Percentiles rank a stretch among this genome's conserved stretches.
phyloP scores from a whole-genome alignment of 35 echinoderm and acorn worm species.

The Chiridota heheva region DNA sequence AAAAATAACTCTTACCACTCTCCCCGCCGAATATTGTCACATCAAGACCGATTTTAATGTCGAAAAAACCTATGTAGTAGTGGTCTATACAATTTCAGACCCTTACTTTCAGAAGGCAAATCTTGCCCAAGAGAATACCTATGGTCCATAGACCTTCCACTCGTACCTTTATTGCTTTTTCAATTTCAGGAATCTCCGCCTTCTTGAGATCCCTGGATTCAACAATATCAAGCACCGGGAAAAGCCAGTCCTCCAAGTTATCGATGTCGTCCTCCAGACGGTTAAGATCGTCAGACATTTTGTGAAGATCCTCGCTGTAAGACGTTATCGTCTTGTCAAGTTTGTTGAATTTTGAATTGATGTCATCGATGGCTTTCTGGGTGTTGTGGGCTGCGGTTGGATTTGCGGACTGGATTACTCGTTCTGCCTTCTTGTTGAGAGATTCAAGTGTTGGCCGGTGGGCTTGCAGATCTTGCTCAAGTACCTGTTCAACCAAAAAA shows the following conservation, averaged over 20 bases:
- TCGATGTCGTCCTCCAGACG: constrained; percentile 91
- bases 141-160: no score
- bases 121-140: no score
- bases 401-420: constrained; percentile 65
- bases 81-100: no score
- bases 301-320: constrained; percentile 70
- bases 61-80: no score
- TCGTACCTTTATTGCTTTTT: constrained; percentile 76
- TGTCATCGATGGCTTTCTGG: constrained; percentile 48
- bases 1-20: no score
- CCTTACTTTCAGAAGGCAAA: no score
- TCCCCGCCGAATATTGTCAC: no score
- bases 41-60: no score
- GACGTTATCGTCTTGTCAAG: constrained; percentile 14
- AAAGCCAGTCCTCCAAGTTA: constrained; percentile 90
- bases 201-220: constrained; percentile 91
- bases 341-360: constrained; percentile 70
- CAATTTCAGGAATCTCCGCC: constrained; percentile 80
- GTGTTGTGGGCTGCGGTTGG: constrained; percentile 73
- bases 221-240: constrained; percentile 75
- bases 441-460: constrained; percentile 73
- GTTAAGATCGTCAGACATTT: constrained; percentile 63
- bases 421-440: constrained; percentile 45
- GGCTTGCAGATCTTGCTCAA: constrained; percentile 80
- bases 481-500: constrained; percentile 37